Percentiles rank a stretch among this genome's conserved stretches.
Conservation (phyloP, 2,113 vertebrate species). For the Clarias gariepinus region DNA sequence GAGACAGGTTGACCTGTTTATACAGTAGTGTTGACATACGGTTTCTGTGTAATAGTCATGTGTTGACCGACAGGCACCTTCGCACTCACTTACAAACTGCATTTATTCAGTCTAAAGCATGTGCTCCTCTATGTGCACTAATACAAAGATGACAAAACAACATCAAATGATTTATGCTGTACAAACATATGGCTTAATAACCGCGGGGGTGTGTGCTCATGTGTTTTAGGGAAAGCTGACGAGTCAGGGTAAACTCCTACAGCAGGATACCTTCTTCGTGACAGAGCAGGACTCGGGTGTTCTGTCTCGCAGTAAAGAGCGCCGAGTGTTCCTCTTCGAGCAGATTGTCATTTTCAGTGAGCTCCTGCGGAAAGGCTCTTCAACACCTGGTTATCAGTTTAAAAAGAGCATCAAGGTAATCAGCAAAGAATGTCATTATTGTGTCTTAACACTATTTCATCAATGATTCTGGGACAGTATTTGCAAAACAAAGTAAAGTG, state of each 20-base stretch:
- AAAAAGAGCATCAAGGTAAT: constrained; percentile 95
- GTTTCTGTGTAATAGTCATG: constrained; percentile 23
- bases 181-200: not conserved
- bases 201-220: constrained; percentile 9
- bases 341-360: constrained; percentile 99
- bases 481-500: not conserved
- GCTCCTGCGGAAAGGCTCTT: constrained; percentile 94
- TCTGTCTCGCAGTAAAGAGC: constrained; percentile 91
- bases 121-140: not conserved
- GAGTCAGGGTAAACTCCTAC: constrained; percentile 92
- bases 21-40: constrained; percentile 35
- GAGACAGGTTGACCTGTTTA: constrained; percentile 27
- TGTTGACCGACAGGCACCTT: constrained; percentile 25
- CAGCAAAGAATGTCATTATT: not conserved
- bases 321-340: constrained; percentile 96
- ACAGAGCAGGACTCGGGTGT: constrained; percentile 90
- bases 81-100: not conserved
- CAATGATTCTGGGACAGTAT: not conserved
- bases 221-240: constrained; percentile 87
- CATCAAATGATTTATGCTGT: not conserved
- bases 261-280: constrained; percentile 97
- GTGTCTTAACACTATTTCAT: not conserved
- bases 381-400: constrained; percentile 92
- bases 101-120: not conserved
- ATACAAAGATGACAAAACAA: not conserved